Conservation (phyloP, 2,888 invertebrate species). For the Dinocampus coccinellae region DNA sequence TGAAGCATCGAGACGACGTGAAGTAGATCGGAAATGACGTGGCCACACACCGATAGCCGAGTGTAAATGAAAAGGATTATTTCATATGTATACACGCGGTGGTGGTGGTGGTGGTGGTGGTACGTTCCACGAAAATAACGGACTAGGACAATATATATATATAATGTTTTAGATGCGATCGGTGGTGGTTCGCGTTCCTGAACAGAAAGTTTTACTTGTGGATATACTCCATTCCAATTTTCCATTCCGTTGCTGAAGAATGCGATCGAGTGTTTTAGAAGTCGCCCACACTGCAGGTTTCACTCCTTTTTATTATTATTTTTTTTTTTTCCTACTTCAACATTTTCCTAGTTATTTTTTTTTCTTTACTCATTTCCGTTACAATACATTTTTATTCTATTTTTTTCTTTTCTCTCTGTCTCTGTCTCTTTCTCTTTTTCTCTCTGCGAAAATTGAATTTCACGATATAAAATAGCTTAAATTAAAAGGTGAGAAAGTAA, state of each 20-base stretch:
- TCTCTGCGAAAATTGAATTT: constrained; percentile 1
- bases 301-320: constrained; percentile 17
- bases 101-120: too few species aligned
- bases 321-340: constrained; percentile 29
- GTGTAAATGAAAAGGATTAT: neutral
- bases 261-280: constrained; percentile 32
- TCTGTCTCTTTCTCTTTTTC: neutral
- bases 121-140: neutral
- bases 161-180: neutral
- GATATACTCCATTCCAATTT: constrained; percentile 25
- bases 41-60: neutral
- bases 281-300: neutral
- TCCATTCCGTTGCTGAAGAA: constrained; percentile 21
- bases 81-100: neutral
- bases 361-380: too few species aligned
- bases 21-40: constrained; percentile 16
- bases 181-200: constrained; percentile 5
- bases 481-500: neutral
- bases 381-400: too few species aligned
- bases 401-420: constrained; percentile 10
- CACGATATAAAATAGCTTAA: neutral
- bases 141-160: neutral
- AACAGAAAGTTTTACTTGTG: neutral
- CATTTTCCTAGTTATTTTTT: neutral
- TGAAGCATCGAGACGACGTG: constrained; percentile 3